Evolutionary conservation across 1,140 invertebrate genomes (phyloP), one percentile per base, ranked within the genome.

Genomic region (Zaprionus nigranus): DNA sequence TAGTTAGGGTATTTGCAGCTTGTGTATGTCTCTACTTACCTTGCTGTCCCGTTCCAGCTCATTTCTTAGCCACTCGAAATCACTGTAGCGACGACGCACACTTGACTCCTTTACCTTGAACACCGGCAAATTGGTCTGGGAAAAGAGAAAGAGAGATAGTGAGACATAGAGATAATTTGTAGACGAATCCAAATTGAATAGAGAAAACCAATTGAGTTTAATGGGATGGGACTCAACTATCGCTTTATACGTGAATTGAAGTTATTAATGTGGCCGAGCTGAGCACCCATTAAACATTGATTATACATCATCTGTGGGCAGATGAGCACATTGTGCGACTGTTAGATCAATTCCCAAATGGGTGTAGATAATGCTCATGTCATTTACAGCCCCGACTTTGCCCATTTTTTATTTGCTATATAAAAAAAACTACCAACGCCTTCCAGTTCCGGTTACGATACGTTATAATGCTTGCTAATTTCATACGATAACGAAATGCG

Each of bases 61-160:
- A 94, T 98, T 99, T 93, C 98, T 96, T 54, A 99, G 94, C 99
- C 99, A 99, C 94, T 99, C 99, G 94, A 99, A 99, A 94, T 99
- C 99, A 94, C 98, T 99, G 94, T 99, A 99, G 93, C 99, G 95
- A 92, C 99, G 95, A 85, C 99, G 94, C 1, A 99, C 99, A 93
- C 96, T 99, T 1, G 99, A 99, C 93, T 99, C 99, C 94, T 99
- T 99, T 11, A 99, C 96, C 95, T 99, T 99, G 94, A 99, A 99
- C 69, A 99, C 98, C 60, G 99, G 99, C 86, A 99, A 94, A 94
- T 99, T 99, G 81, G 99, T 99, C 99, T 99, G 94, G 96, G 94
- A 72, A 96, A 96, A 82, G 60, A 78, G 38, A 22, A 34, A 71
- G 15, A 17, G n/a, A 46, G n/a, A n/a, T 7, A 17, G n/a, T 13